Percentiles rank a stretch among this genome's conserved stretches.
phyloP scores from a whole-genome alignment of 1,140 invertebrate genomes.

The Drosophila mauritiana region DNA sequence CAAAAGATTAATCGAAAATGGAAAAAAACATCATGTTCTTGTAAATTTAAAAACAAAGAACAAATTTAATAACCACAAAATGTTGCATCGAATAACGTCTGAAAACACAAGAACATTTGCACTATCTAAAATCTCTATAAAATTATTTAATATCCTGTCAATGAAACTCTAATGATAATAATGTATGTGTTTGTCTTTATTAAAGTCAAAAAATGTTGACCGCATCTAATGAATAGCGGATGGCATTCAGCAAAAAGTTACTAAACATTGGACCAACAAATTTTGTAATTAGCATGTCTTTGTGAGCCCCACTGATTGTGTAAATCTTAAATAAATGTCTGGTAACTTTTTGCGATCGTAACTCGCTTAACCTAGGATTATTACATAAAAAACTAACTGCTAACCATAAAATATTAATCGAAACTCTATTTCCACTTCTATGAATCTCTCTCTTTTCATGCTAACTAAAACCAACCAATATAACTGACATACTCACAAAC shows the following conservation, averaged over 20 bases:
- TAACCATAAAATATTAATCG: slow-evolving; percentile 74
- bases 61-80: slow-evolving; percentile 71
- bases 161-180: slow-evolving; percentile 54
- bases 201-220: slow-evolving; percentile 17
- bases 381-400: slow-evolving; percentile 63
- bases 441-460: slow-evolving; percentile 76
- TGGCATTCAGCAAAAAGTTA: slow-evolving; percentile 59
- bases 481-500: slow-evolving; percentile 40
- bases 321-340: slow-evolving; percentile 25
- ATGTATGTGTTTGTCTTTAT: slow-evolving; percentile 73
- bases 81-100: slow-evolving; percentile 73
- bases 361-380: slow-evolving; percentile 63
- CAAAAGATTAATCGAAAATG: slow-evolving; percentile 48
- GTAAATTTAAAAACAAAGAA: slow-evolving; percentile 56
- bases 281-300: slow-evolving; percentile 20
- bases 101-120: slow-evolving; percentile 43
- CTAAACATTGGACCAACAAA: slow-evolving; percentile 43
- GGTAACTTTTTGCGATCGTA: slow-evolving; percentile 73
- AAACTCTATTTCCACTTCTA: slow-evolving; percentile 80
- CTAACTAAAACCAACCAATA: slow-evolving; percentile 57
- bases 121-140: slow-evolving; percentile 48
- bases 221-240: slow-evolving; percentile 23
- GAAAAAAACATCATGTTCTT: slow-evolving; percentile 55
- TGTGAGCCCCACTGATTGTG: slow-evolving; percentile 28
- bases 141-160: slow-evolving; percentile 27